Evolutionary conservation across 2,113 vertebrate genomes (phyloP).

Genomic region (Parus major): DNA sequence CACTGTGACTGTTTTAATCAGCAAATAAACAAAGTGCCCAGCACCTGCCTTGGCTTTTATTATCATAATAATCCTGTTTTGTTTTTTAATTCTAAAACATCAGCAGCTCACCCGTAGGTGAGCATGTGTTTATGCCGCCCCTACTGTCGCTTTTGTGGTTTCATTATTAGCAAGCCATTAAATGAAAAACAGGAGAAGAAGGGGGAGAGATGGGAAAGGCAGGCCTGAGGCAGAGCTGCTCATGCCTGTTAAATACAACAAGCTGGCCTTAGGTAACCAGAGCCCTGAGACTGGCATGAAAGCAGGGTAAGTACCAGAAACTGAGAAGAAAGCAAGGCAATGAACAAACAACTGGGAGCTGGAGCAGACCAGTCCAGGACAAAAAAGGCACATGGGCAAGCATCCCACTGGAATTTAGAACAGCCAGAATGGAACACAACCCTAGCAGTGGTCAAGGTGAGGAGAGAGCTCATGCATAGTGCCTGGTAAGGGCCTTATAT

Average conservation of each 20-base stretch:
- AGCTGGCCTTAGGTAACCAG: constrained; percentile 45
- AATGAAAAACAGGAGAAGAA: constrained; percentile 48
- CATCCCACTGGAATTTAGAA: constrained; percentile 42
- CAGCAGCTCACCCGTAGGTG: constrained; percentile 56
- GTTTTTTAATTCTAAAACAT: constrained; percentile 38
- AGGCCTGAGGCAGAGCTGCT: constrained; percentile 43
- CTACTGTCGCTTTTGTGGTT: constrained; percentile 68
- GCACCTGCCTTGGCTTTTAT: constrained; percentile 52
- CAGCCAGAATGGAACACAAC: constrained; percentile 42
- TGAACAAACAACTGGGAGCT: background rate
- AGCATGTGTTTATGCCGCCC: constrained; percentile 58
- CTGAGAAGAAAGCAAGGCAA: constrained; percentile 29
- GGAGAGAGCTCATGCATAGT: background rate
- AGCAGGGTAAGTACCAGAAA: constrained; percentile 32
- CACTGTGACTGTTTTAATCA: constrained; percentile 52
- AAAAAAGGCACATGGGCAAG: constrained; percentile 6
- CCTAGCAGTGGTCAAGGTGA: constrained; percentile 48
- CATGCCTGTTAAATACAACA: constrained; percentile 58
- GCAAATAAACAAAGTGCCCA: constrained; percentile 29
- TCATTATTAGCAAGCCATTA: constrained; percentile 72
- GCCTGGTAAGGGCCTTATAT: background rate
- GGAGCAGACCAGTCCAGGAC: constrained; percentile 2
- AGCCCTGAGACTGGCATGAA: constrained; percentile 37
- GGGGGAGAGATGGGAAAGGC: background rate
- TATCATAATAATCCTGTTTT: constrained; percentile 18